Percentiles rank a stretch among this genome's conserved stretches.
Conservation (phyloP, 2,797 vertebrate genomes). For the Acanthurus lineatus region DNA sequence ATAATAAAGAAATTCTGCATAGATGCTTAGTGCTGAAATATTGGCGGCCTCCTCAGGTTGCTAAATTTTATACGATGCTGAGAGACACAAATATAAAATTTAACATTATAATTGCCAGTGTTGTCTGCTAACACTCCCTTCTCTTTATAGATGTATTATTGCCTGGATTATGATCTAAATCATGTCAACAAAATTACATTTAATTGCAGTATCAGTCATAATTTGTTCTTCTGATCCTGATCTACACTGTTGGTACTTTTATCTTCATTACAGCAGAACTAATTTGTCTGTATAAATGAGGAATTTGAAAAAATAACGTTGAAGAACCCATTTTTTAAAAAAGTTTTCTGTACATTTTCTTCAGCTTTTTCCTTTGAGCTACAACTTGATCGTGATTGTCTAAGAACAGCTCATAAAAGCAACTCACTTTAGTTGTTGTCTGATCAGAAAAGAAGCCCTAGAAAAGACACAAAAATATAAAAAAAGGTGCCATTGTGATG, state of each 20-base stretch:
- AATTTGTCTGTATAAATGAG: background rate
- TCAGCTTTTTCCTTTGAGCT: too few species aligned
- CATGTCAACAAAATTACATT: slow-evolving; percentile 11
- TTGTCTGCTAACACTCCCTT: background rate
- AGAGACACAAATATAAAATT: background rate
- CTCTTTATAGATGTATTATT: background rate
- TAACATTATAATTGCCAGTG: background rate
- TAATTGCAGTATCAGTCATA: background rate
- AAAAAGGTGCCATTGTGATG: slow-evolving; percentile 1
- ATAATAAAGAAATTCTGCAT: background rate
- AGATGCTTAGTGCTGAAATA: slow-evolving; percentile 13
- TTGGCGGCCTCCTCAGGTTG: background rate
- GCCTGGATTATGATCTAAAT: slow-evolving; percentile 1
- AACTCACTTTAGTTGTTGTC: background rate
- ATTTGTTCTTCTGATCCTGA: background rate
- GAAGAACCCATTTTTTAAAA: background rate
- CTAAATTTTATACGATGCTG: background rate
- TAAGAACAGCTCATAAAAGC: slow-evolving; percentile 9
- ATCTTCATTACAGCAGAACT: slow-evolving; percentile 1
- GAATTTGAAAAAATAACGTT: background rate
- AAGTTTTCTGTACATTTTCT: too few species aligned
- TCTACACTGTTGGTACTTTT: background rate
- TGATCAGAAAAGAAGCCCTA: background rate
- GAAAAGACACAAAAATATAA: slow-evolving; percentile 6
- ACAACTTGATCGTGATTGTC: background rate